Evolutionary conservation across 2,888 invertebrate species (phyloP), one percentile per base, ranked within the genome.

Genomic region (Epiperipatus broadwayi): DNA sequence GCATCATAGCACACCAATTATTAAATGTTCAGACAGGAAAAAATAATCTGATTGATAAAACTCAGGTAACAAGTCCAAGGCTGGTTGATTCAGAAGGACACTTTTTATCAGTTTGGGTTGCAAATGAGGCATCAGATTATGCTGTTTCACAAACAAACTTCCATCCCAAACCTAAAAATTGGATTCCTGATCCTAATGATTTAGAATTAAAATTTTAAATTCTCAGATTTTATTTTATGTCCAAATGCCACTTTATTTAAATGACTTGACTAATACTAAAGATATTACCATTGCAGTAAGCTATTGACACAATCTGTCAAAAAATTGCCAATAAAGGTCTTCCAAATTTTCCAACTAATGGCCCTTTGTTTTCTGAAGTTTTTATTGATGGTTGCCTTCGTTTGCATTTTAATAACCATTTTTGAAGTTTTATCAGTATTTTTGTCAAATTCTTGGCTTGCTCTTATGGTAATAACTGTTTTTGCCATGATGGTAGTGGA

Each of bases 31-130:
- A 93, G 61, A 93, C 93, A 3, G 93, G 93, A 21, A 78, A 87
- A 50, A 87, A 91, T 57, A 81, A 80, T 65, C 87, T 89, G 1
- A 76, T 87, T 40, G 87, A 93, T 55, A 83, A 83, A 57, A 75
- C 76, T 34, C 43, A 61, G 57, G 52, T 58, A 21, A 47, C 46
- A 21, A 47, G 42, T 20, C 50, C 35, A 68, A 75, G 62, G 60
- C 68, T 55, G 71, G 87, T 52, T 73, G 81, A 50, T 74, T 77
- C 49, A 72, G 57, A 63, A 19, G n/a, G n/a, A n/a, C 93, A 93
- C 60, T 95, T 95, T 58, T 63, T 97, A 43, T 89, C 89, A 1
- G 95, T 89, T 0, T 97, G 97, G 97, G 80, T 77, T 18, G 77
- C 81, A 14, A 89, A 89, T 53, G 95, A 95, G 57, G 79, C 80